Base-by-base conservation (phyloP, 2,113 vertebrate species). In the Narcine bancroftii region DNA sequence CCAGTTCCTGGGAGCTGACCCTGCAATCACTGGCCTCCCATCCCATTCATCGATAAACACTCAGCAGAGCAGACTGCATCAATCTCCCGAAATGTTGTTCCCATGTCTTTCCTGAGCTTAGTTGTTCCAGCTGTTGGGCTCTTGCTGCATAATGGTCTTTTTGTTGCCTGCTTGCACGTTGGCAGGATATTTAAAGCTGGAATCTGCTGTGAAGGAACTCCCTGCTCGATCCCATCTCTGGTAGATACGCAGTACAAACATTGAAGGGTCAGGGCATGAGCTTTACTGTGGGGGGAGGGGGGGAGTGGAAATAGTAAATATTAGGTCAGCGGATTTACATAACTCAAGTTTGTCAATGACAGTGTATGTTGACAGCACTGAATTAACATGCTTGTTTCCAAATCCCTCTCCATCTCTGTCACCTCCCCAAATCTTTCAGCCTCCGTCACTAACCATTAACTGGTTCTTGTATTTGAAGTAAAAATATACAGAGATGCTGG, bases 111-210 rank as follows among this genome's bases (percentile, higher is more conserved):
- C 53, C 81, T 63, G n/a, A 60, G 53, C n/a, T 87, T 60, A 60
- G 60, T 36, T 6, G 3, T 87, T 87, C 81, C 81, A 87, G 81
- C 81, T 87, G 81, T 87, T 60, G 53, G 81, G 33, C 53, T 87
- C 53, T 83, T 19, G 5, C 53, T 60, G n/a, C 36, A 87, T 87
- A 87, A 87, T 36, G 81, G n/a, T 60, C 81, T 60, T 87, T 87
- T 60, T 85, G 81, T 60, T 87, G 79, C 29, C 33, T 63, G n/a
- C 2, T 36, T 17, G 6, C 29, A 5, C 19, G 81, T 56, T 60
- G 81, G 50, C 53, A 85, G 53, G 77, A 85, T 33, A 60, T 60
- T 60, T 60, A 60, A 60, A 56, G 50, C 81, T 60, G 81, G 81
- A 85, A 13, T 36, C 53, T n/a, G 53, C 81, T 85, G 13, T 2